A percentile compares a stretch with the other conserved stretches of the same genome.
Conservation (phyloP, 2,888 invertebrate species). For the Synanthedon myopaeformis region DNA sequence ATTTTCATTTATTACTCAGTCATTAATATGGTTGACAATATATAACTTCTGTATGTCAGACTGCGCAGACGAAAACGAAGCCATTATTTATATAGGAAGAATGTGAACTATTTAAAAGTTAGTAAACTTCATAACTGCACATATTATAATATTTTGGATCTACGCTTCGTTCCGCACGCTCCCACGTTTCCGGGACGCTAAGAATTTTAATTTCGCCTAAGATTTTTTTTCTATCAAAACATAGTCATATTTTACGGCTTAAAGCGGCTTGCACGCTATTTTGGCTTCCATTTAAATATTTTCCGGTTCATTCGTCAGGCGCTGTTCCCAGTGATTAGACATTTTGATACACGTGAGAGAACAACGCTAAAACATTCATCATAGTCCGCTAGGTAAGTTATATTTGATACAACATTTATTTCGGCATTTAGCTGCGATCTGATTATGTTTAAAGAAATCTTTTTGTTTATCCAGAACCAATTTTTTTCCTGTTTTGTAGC, state of each 20-base stretch:
- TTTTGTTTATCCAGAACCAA: too few relatives aligned
- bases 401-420: too few relatives aligned
- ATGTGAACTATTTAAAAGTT: conserved; percentile 37
- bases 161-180: conserved; percentile 42
- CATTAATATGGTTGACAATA: too few relatives aligned
- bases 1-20: too few relatives aligned
- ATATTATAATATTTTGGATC: conserved; percentile 23
- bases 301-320: conserved; percentile 64
- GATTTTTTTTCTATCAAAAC: conserved; percentile 34
- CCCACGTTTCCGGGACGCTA: conserved; percentile 38
- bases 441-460: too few relatives aligned
- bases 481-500: too few relatives aligned
- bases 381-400: background rate
- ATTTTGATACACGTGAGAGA: conserved; percentile 38
- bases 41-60: too few relatives aligned
- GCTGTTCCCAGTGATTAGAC: conserved; percentile 52
- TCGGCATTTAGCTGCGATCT: too few relatives aligned
- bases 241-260: conserved; percentile 59
- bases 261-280: conserved; percentile 49
- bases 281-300: conserved; percentile 66
- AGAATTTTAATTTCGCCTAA: conserved; percentile 47
- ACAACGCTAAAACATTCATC: conserved; percentile 1
- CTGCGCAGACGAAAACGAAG: background rate
- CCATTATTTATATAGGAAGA: conserved; percentile 10
- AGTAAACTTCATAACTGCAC: conserved; percentile 23